A percentile compares a stretch with the other conserved stretches of the same genome.
Evolutionary conservation across 92 coral and sea anemone genomes (phyloP).

Genomic region (Porites divaricata): DNA sequence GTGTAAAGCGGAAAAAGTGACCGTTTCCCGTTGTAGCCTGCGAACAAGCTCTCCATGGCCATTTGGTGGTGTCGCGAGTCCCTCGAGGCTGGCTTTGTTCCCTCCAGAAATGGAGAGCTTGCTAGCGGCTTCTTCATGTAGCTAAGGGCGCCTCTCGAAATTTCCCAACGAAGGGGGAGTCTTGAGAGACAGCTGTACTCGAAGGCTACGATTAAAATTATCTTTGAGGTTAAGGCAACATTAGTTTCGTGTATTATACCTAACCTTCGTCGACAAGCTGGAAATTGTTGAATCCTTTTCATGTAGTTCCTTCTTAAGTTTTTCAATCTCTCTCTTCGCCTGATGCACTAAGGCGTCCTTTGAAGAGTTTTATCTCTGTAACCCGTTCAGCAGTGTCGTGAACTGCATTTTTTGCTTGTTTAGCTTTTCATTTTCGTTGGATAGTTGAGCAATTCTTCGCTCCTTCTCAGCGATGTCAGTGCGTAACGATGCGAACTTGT

Average conservation of each 20-base stretch:
- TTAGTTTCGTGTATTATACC: background rate
- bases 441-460: constrained; percentile 77
- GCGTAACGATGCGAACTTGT: constrained; percentile 82
- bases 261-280: constrained; percentile 85
- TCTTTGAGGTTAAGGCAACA: too few relatives aligned
- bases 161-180: too few relatives aligned
- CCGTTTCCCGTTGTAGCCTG: too few relatives aligned
- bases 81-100: too few relatives aligned
- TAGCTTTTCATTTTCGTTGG: constrained; percentile 73
- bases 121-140: too few relatives aligned
- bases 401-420: constrained; percentile 88
- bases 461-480: constrained; percentile 90
- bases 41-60: too few relatives aligned
- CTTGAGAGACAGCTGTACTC: too few relatives aligned
- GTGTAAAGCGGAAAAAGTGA: too few relatives aligned
- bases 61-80: too few relatives aligned
- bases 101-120: too few relatives aligned
- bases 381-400: constrained; percentile 78
- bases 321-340: constrained; percentile 78
- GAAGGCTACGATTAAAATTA: too few relatives aligned
- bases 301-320: constrained; percentile 79
- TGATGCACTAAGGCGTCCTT: constrained; percentile 90
- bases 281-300: constrained; percentile 86
- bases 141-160: too few relatives aligned
- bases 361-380: constrained; percentile 90